Evolutionary conservation across 2,888 invertebrate species (phyloP), one percentile per base, ranked within the genome.

Genomic region (Phalera bucephala): DNA sequence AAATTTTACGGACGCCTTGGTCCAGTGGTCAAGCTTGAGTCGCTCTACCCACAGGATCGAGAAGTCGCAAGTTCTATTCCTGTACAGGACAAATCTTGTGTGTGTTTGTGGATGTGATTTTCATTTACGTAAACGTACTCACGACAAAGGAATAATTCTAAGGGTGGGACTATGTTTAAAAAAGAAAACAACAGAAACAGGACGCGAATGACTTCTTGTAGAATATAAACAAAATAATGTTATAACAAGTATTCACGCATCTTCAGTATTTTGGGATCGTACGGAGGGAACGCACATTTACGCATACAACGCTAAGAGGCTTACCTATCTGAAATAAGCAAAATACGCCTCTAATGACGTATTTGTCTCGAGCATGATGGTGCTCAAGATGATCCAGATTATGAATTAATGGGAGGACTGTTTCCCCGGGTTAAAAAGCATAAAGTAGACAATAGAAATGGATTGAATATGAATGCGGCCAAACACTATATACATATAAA

Each of bases 351-450:
- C 50, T 69, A 71, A 69, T 69, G 68, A 68, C 52, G 64, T 68
- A 65, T 72, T 71, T 69, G 65, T 73, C 58, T 65, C 54, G 54
- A 62, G 52, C 69, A 68, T 73, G 61, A 80, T 78, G 74, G 72
- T 67, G 58, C 70, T 56, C 47, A 35, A 69, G 81, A 81, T 82
- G 64, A 83, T 81, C 79, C 78, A 68, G 74, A 78, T 80, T 77
- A 73, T 50, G 58, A 59, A 72, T 72, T 72, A 76, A 77, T 76
- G 65, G 50, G 43, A 52, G 53, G 53, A 51, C 41, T 54, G 40
- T 43, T 46, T 48, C 33, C 35, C 31, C 31, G 29, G 36, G 41
- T 57, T 50, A 49, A 47, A 60, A 57, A 55, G 45, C 33, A 20
- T 30, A 45, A 42, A 26, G 29, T 17, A 17, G 17, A 3, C 5